Evolutionary conservation across 2,888 invertebrate genomes (phyloP).

Genomic region (Calameuta filiformis): DNA sequence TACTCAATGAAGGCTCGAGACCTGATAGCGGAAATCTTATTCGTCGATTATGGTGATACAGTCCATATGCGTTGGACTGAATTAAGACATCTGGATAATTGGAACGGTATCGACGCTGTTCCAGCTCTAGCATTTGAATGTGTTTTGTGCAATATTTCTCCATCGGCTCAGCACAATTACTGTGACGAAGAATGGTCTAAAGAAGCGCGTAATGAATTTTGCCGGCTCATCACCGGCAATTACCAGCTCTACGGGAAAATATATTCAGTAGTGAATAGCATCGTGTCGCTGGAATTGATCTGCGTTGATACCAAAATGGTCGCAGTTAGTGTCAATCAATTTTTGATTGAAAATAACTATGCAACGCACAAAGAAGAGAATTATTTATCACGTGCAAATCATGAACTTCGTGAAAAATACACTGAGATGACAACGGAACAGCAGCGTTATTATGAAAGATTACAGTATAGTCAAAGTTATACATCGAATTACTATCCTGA

Average conservation of each 20-base stretch:
- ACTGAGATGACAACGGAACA: slow-evolving; percentile 49
- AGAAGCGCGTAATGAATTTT: slow-evolving; percentile 68
- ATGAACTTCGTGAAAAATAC: slow-evolving; percentile 62
- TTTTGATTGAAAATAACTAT: slow-evolving; percentile 72
- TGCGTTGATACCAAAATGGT: slow-evolving; percentile 52
- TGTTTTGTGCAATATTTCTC: slow-evolving; percentile 76
- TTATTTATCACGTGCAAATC: slow-evolving; percentile 72
- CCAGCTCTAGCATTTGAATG: slow-evolving; percentile 80
- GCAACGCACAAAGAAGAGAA: slow-evolving; percentile 81
- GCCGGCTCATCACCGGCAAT: slow-evolving; percentile 67
- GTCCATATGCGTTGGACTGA: slow-evolving; percentile 68
- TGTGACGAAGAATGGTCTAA: slow-evolving; percentile 73
- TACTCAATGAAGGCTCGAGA: slow-evolving; percentile 24
- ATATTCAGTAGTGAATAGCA: slow-evolving; percentile 83
- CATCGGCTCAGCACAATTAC: slow-evolving; percentile 72
- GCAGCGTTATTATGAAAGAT: slow-evolving; percentile 40
- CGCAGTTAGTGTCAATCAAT: slow-evolving; percentile 69
- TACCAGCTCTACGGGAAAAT: slow-evolving; percentile 66
- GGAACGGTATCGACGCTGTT: slow-evolving; percentile 42
- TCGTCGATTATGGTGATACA: slow-evolving; percentile 82
- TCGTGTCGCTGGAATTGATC: slow-evolving; percentile 76
- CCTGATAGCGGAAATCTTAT: slow-evolving; percentile 71
- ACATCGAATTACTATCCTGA: slow-evolving; percentile 38
- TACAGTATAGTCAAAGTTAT: slow-evolving; percentile 47
- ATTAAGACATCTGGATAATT: slow-evolving; percentile 54